Conservation (phyloP, 2,797 vertebrate genomes). For the Hemitrygon akajei region DNA sequence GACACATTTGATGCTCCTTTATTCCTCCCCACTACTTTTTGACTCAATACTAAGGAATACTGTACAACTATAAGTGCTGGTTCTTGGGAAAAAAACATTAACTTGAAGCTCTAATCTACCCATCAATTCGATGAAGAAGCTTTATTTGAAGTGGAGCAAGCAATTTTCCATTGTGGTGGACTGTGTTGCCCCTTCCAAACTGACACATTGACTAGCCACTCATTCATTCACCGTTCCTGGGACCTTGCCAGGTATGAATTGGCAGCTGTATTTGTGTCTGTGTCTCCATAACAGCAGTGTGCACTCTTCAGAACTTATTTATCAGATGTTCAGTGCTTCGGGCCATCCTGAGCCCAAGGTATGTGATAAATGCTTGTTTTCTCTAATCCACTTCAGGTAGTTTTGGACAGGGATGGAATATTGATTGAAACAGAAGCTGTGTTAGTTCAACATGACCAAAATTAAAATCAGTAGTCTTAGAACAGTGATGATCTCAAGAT, state of each 20-base stretch:
- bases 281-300: neutral
- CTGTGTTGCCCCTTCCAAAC: neutral
- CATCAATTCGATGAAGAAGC: neutral
- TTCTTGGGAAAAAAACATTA: neutral
- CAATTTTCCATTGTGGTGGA: neutral
- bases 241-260: neutral
- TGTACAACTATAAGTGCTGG: neutral
- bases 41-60: neutral
- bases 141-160: neutral
- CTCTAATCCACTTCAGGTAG: neutral
- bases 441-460: neutral
- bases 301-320: neutral
- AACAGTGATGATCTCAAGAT: neutral
- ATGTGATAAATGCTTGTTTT: neutral
- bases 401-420: neutral
- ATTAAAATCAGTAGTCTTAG: neutral
- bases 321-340: neutral
- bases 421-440: neutral
- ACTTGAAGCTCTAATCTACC: neutral
- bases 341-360: neutral
- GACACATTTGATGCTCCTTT: neutral
- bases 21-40: neutral
- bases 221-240: neutral
- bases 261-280: neutral
- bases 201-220: neutral